Percentiles rank a stretch among this genome's conserved stretches.
Evolutionary conservation across 2,888 invertebrate genomes (phyloP).

Genomic region (Aplocera efformata): DNA sequence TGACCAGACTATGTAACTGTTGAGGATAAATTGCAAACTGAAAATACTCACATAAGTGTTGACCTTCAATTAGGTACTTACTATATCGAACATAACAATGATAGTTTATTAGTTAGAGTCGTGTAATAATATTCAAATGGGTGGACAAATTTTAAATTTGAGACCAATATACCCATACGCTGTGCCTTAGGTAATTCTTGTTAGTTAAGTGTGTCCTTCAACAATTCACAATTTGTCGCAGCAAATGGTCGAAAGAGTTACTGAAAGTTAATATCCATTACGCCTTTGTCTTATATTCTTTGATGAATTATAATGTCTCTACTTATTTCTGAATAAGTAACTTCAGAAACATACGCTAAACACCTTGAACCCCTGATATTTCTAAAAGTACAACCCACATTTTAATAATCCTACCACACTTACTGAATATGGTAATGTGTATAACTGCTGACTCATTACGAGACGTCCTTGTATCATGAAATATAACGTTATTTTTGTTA

Average conservation of each 20-base stretch:
- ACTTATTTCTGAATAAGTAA: conserved; percentile 5
- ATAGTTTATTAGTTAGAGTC: too few relatives aligned
- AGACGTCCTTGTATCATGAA: conserved; percentile 51
- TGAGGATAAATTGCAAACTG: neutral
- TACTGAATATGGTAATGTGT: neutral
- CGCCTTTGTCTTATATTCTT: too few relatives aligned
- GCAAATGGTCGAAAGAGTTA: too few relatives aligned
- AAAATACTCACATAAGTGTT: neutral
- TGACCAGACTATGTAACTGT: conserved; percentile 26
- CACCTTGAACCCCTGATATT: conserved; percentile 9
- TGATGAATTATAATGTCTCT: conserved; percentile 3
- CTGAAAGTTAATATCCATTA: too few relatives aligned
- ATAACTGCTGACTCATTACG: conserved; percentile 35
- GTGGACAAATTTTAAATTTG: too few relatives aligned
- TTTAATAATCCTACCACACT: too few relatives aligned
- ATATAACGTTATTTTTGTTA: conserved; percentile 24
- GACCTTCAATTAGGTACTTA: neutral
- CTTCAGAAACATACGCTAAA: conserved; percentile 7
- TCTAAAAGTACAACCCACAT: conserved; percentile 15
- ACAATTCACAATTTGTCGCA: too few relatives aligned
- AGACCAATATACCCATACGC: too few relatives aligned
- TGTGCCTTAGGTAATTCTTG: too few relatives aligned
- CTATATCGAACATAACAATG: too few relatives aligned
- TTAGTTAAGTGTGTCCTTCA: too few relatives aligned
- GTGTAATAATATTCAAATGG: too few relatives aligned